Evolutionary conservation across 1,140 invertebrate species (phyloP), one percentile per base, ranked within the genome.

Genomic region (Drosophila pallidifrons): DNA sequence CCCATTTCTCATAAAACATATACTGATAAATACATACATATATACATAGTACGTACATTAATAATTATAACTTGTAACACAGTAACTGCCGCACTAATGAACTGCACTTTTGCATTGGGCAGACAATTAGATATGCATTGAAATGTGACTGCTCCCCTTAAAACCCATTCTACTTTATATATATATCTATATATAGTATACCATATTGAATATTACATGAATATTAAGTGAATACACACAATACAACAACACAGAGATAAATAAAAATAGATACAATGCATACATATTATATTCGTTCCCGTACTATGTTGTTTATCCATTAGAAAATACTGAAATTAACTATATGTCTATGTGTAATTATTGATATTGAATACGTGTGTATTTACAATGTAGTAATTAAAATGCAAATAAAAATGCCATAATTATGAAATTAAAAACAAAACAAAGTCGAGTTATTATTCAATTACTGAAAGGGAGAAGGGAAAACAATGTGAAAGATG

Each of bases 381-480:
- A 88, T 88, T 81, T 83, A 88, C 85, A 89, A 88, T 88, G 85
- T 88, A 88, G 85, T 80, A 88, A 89, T 89, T 89, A 81, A 75
- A 83, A 73, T 77, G 83, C 85, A 77, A 88, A 89, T 77, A 88
- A 81, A 82, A 87, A 89, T 77, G 85, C 83, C 83, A 88, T 88
- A 88, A 88, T 88, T 88, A 88, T 89, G 77, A 89, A 83, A 75
- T 80, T 80, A 54, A 72, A 87, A 65, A 51, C 32, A 58, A 67
- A 69, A 80, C 46, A 72, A 8, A 15, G 15, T 25, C 20, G 20
- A 25, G 20, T 11, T n/a, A 13, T 15, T 52, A 13, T 15, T 52
- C 7, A 54, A 41, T 20, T 57, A 20, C 16, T 41, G 1, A 2
- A 25, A 35, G 11, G 28, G n/a, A 2, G n/a, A 7, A 52, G n/a